Evolutionary conservation across 2,113 vertebrate genomes (phyloP).

Genomic region (Meriones unguiculatus): DNA sequence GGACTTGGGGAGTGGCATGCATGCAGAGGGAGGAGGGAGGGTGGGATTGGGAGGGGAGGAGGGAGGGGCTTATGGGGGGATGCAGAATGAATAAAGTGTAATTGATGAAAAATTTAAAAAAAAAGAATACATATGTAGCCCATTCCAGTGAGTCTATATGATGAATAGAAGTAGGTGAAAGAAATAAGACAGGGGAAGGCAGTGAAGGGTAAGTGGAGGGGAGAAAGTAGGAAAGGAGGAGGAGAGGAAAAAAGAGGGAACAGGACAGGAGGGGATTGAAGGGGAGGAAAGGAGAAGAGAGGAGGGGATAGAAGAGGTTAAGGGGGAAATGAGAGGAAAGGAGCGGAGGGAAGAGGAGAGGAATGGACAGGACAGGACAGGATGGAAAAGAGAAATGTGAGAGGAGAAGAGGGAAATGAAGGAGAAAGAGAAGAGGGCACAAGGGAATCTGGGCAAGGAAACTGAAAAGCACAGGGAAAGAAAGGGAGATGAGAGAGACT

Average conservation of each 20-base stretch:
- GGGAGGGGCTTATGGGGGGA: no score
- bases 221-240: no score
- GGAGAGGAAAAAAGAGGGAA: background rate
- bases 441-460: background rate
- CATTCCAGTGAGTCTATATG: background rate
- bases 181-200: no score
- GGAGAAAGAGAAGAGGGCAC: no score
- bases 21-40: no score
- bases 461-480: no score
- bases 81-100: no score
- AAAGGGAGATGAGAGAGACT: background rate
- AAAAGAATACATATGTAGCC: background rate
- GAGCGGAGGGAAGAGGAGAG: background rate
- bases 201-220: no score
- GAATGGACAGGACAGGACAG: background rate
- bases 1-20: no score
- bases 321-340: rapidly evolving
- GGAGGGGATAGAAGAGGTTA: rapidly evolving
- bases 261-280: background rate
- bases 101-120: no score
- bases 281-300: background rate
- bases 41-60: no score
- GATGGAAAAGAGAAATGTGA: rapidly evolving
- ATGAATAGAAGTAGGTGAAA: background rate
- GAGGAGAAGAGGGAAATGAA: no score